Evolutionary conservation across 2,113 vertebrate genomes (phyloP).

Genomic region (Labeo rohita): DNA sequence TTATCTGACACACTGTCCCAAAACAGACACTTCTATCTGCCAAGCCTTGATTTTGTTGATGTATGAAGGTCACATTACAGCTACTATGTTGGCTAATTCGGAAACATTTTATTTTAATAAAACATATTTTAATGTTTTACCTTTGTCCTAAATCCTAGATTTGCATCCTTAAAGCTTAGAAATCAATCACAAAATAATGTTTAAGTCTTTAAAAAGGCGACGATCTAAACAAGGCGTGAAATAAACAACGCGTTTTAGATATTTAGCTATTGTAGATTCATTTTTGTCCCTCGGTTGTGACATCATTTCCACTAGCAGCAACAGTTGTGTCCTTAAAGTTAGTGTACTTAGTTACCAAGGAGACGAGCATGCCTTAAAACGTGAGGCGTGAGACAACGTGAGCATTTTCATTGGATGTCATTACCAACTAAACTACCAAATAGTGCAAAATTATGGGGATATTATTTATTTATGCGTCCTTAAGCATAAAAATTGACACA

Average conservation of each 20-base stretch:
- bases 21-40: background rate
- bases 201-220: background rate
- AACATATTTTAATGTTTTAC: background rate
- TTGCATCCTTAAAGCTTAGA: background rate
- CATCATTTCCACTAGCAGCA: background rate
- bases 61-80: background rate
- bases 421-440: background rate
- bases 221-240: background rate
- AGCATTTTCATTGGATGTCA: background rate
- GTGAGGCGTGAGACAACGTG: background rate
- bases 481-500: background rate
- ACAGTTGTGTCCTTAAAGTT: background rate
- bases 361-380: background rate
- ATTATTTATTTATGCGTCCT: background rate
- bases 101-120: background rate
- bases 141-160: background rate
- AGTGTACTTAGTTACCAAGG: slow-evolving; percentile 8
- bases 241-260: background rate
- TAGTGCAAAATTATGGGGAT: background rate
- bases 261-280: background rate
- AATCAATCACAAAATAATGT: background rate
- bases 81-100: background rate
- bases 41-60: background rate
- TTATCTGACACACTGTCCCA: slow-evolving; percentile 7
- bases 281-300: background rate